phyloP scores from a whole-genome alignment of 2,888 invertebrate genomes.

The Morpho helenor region DNA sequence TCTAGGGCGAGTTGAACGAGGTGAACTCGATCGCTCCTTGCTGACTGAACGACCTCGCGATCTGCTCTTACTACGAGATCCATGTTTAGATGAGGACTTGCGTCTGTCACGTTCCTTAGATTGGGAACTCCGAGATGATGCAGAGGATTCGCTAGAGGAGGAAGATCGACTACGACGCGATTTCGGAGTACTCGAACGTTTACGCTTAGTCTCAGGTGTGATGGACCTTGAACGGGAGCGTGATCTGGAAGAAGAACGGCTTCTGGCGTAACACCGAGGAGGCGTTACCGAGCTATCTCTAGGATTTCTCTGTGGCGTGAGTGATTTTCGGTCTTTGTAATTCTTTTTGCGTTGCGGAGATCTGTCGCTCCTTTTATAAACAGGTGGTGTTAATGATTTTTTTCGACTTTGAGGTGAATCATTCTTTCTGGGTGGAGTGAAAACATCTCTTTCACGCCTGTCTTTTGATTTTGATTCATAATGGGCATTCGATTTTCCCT shows the following conservation, averaged over 20 bases:
- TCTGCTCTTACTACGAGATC: constrained; percentile 46
- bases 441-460: constrained; percentile 35
- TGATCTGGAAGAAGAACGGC: constrained; percentile 48
- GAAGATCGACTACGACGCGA: constrained; percentile 29
- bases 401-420: constrained; percentile 41
- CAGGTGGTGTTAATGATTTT: constrained; percentile 47
- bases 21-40: constrained; percentile 29
- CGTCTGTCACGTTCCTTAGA: constrained; percentile 39
- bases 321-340: constrained; percentile 40
- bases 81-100: constrained; percentile 39
- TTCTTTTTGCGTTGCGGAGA: constrained; percentile 45
- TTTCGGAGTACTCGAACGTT: constrained; percentile 35
- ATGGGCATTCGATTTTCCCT: constrained; percentile 40
- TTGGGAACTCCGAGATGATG: constrained; percentile 41
- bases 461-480: constrained; percentile 41
- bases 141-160: constrained; percentile 40
- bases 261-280: constrained; percentile 60
- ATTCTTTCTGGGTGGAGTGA: constrained; percentile 40
- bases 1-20: constrained; percentile 24
- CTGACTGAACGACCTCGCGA: constrained; percentile 40
- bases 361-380: constrained; percentile 42
- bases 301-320: constrained; percentile 41
- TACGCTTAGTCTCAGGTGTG: constrained; percentile 39
- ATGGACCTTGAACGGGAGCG: constrained; percentile 48
- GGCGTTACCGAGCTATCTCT: constrained; percentile 62